Base-by-base conservation (phyloP, 2,888 invertebrate species). In the Drosophila paramelanica region DNA sequence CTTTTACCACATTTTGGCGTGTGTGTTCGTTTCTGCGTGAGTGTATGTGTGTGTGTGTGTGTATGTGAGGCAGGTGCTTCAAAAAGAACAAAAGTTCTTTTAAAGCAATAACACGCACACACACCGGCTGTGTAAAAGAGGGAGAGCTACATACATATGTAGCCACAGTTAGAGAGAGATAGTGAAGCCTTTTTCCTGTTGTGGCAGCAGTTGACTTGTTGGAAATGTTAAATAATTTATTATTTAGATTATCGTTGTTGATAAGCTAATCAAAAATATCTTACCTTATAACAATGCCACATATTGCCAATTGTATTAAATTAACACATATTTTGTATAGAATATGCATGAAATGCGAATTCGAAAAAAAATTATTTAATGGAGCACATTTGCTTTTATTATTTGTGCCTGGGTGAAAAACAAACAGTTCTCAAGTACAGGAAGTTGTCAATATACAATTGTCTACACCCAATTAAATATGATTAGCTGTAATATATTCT, bases 21-120 rank as follows among this genome's bases (percentile, higher is more conserved):
- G 57, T 52, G 59, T 17, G 17, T 60, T 52, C 57, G 39, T 43
- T 42, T 42, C 43, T 42, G 56, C 51, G 41, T 25, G 59, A 33
- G 59, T 14, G 47, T 33, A 52, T 38, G 59, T 14, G 47, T 33
- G 52, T 64, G 61, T 66, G 56, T 43, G 61, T 81, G 73, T 66
- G 56, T 43, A 59, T 81, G 73, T 61, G 67, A 70, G 58, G 65
- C 81, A 79, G 79, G 79, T 79, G 79, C 65, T 76, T 58, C 73
- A 66, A 79, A 72, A 61, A 39, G 46, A 68, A 65, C 49, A 77
- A 45, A 41, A 59, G 43, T 50, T 33, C 17, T 53, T 17, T 10
- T 3, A 41, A 43, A 53, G 43, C 27, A 27, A 20, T 46, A 43
- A 23, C 23, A 11, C 11, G 25, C 14, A 36, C 66, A 41, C 49